phyloP scores from a whole-genome alignment of 92 coral and sea anemone species.

The Pocillopora grandis region DNA sequence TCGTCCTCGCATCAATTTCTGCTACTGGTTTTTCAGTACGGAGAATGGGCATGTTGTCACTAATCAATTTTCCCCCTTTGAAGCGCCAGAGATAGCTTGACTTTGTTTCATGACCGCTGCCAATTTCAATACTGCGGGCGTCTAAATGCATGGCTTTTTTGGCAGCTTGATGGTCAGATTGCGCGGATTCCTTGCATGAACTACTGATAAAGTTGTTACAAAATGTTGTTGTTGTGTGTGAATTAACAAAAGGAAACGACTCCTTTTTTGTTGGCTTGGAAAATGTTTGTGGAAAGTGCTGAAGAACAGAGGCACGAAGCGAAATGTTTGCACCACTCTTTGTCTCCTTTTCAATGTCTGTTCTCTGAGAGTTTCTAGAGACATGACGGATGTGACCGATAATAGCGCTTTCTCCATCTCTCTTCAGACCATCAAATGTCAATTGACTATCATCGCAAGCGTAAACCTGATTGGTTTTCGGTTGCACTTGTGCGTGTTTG shows the following conservation, averaged over 20 bases:
- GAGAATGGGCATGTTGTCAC: conserved; percentile 31
- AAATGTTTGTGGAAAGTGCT: conserved; percentile 3
- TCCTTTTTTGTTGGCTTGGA: not conserved
- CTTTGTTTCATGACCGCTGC: conserved; percentile 11
- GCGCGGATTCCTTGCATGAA: not conserved
- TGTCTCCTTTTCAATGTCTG: conserved; percentile 11
- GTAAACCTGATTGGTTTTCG: not conserved
- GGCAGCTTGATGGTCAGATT: not conserved
- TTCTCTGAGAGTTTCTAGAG: not conserved
- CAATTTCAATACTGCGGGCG: not conserved
- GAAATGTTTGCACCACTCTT: conserved; percentile 7
- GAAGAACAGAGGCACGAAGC: not conserved
- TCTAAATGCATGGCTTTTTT: not conserved
- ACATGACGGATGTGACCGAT: not conserved
- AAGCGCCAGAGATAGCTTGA: conserved; percentile 40
- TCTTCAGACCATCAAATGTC: not conserved
- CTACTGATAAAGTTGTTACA: not conserved
- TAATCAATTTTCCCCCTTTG: conserved; percentile 34
- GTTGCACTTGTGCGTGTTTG: not conserved
- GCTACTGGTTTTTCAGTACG: not conserved
- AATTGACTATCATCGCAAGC: not conserved
- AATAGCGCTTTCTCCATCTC: not conserved
- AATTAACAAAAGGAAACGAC: not conserved
- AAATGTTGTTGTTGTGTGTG: not conserved
- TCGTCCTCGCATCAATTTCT: conserved; percentile 10